These are phyloP conservation scores for Gymnothorax javanicus DNA, from an alignment of 2,797 vertebrate species.

Conservation along the genomic window DNA sequence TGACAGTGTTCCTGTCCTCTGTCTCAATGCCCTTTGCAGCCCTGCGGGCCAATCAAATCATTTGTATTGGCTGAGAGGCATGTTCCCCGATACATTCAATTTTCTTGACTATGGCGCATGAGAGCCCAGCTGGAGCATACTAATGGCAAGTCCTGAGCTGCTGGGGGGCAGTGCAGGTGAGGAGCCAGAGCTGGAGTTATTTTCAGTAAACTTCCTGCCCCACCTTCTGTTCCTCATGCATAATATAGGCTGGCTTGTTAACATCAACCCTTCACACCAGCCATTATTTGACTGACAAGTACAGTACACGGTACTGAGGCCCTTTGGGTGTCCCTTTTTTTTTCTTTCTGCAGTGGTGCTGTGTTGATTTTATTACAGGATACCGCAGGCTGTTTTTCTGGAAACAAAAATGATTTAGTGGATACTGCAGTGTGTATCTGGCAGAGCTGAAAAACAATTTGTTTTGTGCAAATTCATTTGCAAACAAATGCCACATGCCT, in stretches of 20 bases:
- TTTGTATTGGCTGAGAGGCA: slow-evolving; percentile 11
- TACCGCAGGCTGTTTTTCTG: neutral
- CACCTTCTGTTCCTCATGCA: neutral
- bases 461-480: neutral
- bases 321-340: neutral
- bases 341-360: neutral
- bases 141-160: neutral
- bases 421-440: neutral
- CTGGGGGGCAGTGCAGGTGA: neutral
- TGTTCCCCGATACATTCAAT: slow-evolving; percentile 5
- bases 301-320: neutral
- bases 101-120: neutral
- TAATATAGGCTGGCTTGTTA: slow-evolving; percentile 10
- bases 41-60: slow-evolving; percentile 5
- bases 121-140: slow-evolving; percentile 10
- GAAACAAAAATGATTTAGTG: neutral
- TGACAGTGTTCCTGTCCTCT: neutral
- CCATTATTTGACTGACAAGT: neutral
- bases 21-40: slow-evolving; percentile 4
- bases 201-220: neutral
- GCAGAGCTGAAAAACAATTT: neutral
- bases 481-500: neutral
- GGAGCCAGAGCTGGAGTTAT: neutral
- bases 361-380: neutral
- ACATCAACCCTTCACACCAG: neutral